Conservation (phyloP, 2,888 invertebrate genomes). For the Pammene fasciana region DNA sequence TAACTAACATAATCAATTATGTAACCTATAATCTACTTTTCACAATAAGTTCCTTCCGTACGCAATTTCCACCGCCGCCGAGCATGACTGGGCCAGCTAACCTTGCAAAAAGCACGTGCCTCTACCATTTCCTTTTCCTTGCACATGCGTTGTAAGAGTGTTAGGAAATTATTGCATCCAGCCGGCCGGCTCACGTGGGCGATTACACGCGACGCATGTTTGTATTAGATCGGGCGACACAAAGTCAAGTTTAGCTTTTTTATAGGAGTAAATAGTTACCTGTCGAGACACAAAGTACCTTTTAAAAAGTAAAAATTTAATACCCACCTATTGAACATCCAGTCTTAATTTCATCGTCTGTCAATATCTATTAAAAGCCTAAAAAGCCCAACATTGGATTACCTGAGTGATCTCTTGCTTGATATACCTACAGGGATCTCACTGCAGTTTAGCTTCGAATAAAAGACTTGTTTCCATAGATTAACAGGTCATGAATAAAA, state of each 20-base stretch:
- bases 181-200: slow-evolving; percentile 28
- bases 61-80: background rate
- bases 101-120: slow-evolving; percentile 22
- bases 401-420: too few relatives aligned
- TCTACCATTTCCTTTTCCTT: slow-evolving; percentile 19
- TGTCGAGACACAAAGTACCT: too few relatives aligned
- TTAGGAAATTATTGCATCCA: slow-evolving; percentile 16
- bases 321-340: too few relatives aligned
- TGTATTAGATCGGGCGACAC: slow-evolving; percentile 2
- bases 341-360: too few relatives aligned
- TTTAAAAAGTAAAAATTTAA: too few relatives aligned
- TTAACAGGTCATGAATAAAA: background rate
- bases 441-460: too few relatives aligned
- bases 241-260: slow-evolving; percentile 25
- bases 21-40: background rate
- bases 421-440: too few relatives aligned
- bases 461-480: too few relatives aligned
- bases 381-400: too few relatives aligned
- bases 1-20: too few relatives aligned
- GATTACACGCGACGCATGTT: slow-evolving; percentile 22
- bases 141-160: slow-evolving; percentile 4
- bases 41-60: background rate
- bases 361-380: too few relatives aligned
- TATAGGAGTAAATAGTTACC: background rate
- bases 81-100: slow-evolving; percentile 9